Evolutionary conservation across 1,140 invertebrate genomes (phyloP), one percentile per base, ranked within the genome.

Genomic region (Aphidius gifuensis): DNA sequence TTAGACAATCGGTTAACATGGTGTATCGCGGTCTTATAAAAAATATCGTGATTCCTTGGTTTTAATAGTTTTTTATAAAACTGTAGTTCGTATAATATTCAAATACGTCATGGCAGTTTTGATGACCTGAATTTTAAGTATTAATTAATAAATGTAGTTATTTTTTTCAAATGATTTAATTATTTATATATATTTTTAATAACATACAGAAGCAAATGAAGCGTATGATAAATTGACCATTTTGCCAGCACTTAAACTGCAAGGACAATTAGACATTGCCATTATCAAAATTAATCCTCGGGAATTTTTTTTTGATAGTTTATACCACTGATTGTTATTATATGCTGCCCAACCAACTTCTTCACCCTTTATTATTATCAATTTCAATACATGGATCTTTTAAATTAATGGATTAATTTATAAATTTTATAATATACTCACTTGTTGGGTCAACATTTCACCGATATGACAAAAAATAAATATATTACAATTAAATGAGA

Each of bases 211-310:
- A 9, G 66, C 69, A 32, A 76, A 76, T 45, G 65, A 70, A 58
- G 58, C 61, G 2, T 74, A 60, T 6, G 71, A 72, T n/a, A 76
- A 65, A 45, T 71, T 65, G 39, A 72, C 64, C 44, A 76, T 66
- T 54, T 69, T 74, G 49, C 72, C 74, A 23, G 73, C 74, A 16
- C 70, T 74, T 9, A 76, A 50, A 43, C 68, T 70, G 6, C 61
- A 61, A 9, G 69, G 68, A 65, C 66, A 63, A 50, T 71, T 68
- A 3, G 69, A 66, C 51, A 68, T 61, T 50, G 62, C 58, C 21
- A 73, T 54, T 7, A 71, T 60, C 9, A 70, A 62, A 49, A 67
- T 59, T 3, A 75, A 54, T 45, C 66, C 60, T 38, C 55, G 44
- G 2, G 65, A 65, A 6, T 64, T 63, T 8, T 65, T 65, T 55